These are phyloP conservation scores for Leptoclinus maculatus DNA, from an alignment of 2,797 vertebrate species.

Conservation along the genomic window DNA sequence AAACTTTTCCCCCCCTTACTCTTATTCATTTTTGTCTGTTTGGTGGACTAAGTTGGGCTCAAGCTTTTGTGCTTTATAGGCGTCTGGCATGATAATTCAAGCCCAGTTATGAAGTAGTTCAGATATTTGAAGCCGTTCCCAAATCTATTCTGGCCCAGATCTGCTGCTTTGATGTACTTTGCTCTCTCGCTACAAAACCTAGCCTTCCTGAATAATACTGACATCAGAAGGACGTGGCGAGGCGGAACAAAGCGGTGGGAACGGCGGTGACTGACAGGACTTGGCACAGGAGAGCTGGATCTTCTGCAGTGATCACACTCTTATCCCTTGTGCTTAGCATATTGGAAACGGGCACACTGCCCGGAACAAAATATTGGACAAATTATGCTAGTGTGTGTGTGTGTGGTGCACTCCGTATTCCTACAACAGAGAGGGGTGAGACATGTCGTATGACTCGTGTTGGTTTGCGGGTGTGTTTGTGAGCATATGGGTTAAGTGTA, in stretches of 20 bases:
- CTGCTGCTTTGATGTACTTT: conserved; percentile 55
- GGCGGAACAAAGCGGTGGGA: conserved; percentile 67
- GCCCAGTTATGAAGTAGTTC: conserved; percentile 24
- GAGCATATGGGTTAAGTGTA: conserved; percentile 51
- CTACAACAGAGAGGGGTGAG: conserved; percentile 50
- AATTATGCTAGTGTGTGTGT: conserved; percentile 59
- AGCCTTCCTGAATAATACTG: conserved; percentile 54
- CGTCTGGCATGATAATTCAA: conserved; percentile 20
- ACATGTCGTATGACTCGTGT: conserved; percentile 34
- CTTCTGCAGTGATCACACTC: conserved; percentile 75
- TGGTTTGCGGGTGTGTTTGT: conserved; percentile 38
- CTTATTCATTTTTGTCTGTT: conserved; percentile 12
- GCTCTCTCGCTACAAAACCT: conserved; percentile 39
- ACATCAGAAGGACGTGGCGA: conserved; percentile 62
- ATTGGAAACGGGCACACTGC: conserved; percentile 75
- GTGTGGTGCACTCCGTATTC: conserved; percentile 30
- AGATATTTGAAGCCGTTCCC: conserved; percentile 44
- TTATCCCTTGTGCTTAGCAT: conserved; percentile 77
- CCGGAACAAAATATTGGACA: conserved; percentile 79
- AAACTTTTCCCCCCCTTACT: neutral
- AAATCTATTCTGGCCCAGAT: conserved; percentile 54
- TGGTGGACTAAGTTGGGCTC: neutral
- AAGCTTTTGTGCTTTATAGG: conserved; percentile 31
- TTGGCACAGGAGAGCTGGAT: conserved; percentile 67
- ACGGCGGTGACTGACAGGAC: conserved; percentile 70